Evolutionary conservation across 2,113 vertebrate genomes (phyloP).

Genomic region (Dromiciops gliroides): DNA sequence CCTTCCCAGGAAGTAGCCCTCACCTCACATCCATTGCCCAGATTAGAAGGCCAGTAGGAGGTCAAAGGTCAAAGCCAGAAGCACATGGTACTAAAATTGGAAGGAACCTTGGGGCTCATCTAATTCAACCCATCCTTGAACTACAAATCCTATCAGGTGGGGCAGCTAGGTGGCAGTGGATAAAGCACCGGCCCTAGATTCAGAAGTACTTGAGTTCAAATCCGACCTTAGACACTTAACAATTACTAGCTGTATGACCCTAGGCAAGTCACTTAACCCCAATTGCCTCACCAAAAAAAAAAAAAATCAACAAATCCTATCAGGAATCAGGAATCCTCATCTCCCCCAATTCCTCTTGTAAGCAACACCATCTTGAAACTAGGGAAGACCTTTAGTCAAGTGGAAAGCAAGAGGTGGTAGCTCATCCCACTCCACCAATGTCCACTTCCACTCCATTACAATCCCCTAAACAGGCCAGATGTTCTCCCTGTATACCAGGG

Average conservation of each 20-base stretch:
- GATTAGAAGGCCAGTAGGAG: background rate
- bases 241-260: no score
- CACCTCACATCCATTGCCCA: background rate
- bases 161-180: no score
- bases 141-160: background rate
- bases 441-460: background rate
- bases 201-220: no score
- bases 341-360: background rate
- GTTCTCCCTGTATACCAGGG: background rate
- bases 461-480: background rate
- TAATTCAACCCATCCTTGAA: background rate
- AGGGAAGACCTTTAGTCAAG: background rate
- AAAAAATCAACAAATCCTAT: background rate
- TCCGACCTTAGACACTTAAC: no score
- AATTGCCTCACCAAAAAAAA: no score
- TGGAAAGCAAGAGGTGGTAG: background rate
- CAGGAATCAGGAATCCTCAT: background rate
- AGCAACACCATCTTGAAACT: background rate
- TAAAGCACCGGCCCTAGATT: no score
- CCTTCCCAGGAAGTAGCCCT: background rate
- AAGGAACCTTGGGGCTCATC: background rate
- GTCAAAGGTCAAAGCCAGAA: slow-evolving; percentile 32
- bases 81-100: background rate
- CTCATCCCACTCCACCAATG: background rate
- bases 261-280: no score